A percentile compares a stretch with the other conserved stretches of the same genome.
phyloP scores from a whole-genome alignment of 1,140 invertebrate species.

The Macrotrachela quadricornifera region DNA sequence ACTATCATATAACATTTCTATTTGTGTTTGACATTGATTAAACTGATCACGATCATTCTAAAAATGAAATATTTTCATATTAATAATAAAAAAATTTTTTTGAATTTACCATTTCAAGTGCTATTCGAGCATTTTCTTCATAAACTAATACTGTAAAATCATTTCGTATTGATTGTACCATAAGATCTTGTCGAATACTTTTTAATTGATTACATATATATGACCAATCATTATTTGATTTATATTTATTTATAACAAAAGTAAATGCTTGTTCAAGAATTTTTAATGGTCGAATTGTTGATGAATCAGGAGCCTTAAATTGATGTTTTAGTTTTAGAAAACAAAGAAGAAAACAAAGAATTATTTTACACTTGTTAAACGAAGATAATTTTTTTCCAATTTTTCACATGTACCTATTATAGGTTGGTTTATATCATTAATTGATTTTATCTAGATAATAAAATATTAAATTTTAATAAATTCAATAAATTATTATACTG shows the following conservation, averaged over 20 bases:
- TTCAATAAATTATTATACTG: too few species aligned
- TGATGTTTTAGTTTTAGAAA: too few species aligned
- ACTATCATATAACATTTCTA: slow-evolving; percentile 55
- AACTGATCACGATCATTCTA: slow-evolving; percentile 78
- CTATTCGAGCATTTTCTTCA: neutral
- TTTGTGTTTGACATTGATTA: slow-evolving; percentile 92
- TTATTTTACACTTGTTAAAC: neutral
- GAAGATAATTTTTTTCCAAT: neutral
- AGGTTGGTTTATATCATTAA: too few species aligned
- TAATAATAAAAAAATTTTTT: too few species aligned
- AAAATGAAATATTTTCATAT: too few species aligned
- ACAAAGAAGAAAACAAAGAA: too few species aligned
- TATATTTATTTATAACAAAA: neutral
- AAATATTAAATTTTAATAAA: too few species aligned
- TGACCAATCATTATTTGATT: neutral
- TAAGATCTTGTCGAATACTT: neutral
- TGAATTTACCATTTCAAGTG: slow-evolving; percentile 16
- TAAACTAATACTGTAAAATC: neutral
- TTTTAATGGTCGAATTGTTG: neutral
- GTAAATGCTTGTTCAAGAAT: neutral
- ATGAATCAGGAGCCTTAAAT: neutral
- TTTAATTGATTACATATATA: neutral
- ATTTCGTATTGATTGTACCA: neutral
- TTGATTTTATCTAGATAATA: too few species aligned
- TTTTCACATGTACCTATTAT: neutral